phyloP scores from a whole-genome alignment of 2,113 vertebrate species.

The Asarcornis scutulata region DNA sequence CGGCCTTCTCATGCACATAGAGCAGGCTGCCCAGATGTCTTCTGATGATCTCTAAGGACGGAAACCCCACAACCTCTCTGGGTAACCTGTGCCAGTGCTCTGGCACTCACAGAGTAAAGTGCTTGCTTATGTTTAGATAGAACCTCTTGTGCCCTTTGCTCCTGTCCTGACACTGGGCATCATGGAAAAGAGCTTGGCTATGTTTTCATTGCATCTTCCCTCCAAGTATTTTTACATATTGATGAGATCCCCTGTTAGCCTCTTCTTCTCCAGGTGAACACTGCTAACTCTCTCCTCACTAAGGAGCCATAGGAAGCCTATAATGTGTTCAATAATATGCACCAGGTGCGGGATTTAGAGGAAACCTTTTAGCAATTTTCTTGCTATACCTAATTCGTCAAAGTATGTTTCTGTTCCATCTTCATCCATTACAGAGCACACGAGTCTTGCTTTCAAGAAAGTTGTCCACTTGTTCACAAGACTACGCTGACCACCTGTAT shows the following conservation, averaged over 20 bases:
- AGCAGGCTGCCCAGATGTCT: not conserved
- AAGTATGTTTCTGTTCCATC: constrained; percentile 96
- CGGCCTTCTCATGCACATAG: not conserved
- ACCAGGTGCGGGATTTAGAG: not conserved
- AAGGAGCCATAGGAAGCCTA: not conserved
- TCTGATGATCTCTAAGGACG: not conserved
- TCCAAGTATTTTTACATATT: not conserved
- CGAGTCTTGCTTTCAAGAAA: constrained; percentile 93
- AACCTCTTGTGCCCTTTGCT: not conserved
- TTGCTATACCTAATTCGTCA: constrained; percentile 90
- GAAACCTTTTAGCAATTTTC: not conserved
- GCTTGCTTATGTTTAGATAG: not conserved
- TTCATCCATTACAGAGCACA: constrained; percentile 95
- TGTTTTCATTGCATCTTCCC: not conserved
- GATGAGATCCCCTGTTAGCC: not conserved
- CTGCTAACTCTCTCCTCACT: not conserved
- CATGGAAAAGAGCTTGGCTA: not conserved
- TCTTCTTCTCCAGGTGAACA: not conserved
- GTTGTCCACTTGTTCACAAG: constrained; percentile 99
- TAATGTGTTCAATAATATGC: not conserved
- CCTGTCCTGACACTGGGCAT: not conserved
- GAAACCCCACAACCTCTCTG: not conserved
- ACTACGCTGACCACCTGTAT: constrained; percentile 95
- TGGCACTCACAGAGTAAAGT: not conserved
- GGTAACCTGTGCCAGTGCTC: not conserved